Evolutionary conservation across 2,113 vertebrate genomes (phyloP), one percentile per base, ranked within the genome.

Genomic region (Amia ocellicauda): DNA sequence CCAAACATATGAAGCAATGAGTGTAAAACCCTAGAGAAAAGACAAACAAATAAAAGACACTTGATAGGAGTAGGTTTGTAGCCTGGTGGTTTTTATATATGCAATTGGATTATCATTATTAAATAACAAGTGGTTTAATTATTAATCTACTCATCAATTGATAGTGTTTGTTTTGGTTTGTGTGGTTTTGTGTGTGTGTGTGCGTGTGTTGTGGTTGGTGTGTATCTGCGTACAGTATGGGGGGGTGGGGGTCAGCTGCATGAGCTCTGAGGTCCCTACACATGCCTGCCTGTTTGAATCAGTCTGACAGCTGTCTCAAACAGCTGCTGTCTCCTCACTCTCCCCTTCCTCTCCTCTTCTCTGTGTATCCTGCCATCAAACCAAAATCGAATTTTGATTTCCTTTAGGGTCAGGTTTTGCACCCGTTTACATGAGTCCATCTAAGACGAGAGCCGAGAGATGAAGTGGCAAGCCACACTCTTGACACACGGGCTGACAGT

Each of bases 201-300:
- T 22, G 17, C 19, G 24, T 42, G 19, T 52, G 50, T 20, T 2
- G 9, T 11, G 16, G 11, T 52, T 22, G 40, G 26, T 36, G 50
- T 20, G 2, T 64, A 2, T 47, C 9, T 57, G 23, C 17, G 65
- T 77, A 73, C 68, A 57, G 64, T 75, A 68, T 69, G 56, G 43
- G 53, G 49, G 68, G 61, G 67, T 68, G 69, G 59, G 19, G 65
- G 55, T 87, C 83, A 86, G 84, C 80, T 86, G 82, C 78, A 80
- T 11, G 69, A 72, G 73, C 61, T 71, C 66, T 69, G 66, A 76
- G 84, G 85, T 84, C 83, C 82, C 79, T 75, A 80, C 85, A 83
- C 80, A 80, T 77, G 86, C 76, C 85, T 88, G 86, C 79, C 78
- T 69, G 71, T 70, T 70, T 52, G 65, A 80, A 80, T 85, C 77